Evolutionary conservation across 2,888 invertebrate species (phyloP).

Genomic region (Chaetogeoica ovagalla): DNA sequence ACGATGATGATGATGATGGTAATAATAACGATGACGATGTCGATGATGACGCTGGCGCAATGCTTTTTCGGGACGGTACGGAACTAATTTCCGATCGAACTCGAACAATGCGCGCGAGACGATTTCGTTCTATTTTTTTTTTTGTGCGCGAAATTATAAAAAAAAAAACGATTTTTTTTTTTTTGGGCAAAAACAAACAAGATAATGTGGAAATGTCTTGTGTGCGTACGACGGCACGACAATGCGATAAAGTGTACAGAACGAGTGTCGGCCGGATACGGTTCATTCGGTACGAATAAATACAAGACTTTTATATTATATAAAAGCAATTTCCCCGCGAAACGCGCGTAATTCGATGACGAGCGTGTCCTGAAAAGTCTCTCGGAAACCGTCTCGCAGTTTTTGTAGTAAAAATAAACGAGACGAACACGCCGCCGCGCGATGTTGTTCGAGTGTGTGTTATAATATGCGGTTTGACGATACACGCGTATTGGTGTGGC

Average conservation of each 20-base stretch:
- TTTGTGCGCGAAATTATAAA: slow-evolving; percentile 19
- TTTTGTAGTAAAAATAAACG: no score
- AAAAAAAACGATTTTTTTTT: slow-evolving; percentile 28
- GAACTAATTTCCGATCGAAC: slow-evolving; percentile 50
- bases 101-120: slow-evolving; percentile 28
- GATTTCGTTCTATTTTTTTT: neutral
- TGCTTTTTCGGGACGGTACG: slow-evolving; percentile 14
- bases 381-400: no score
- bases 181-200: slow-evolving; percentile 35
- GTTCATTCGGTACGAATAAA: slow-evolving; percentile 25
- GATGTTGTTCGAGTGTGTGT: no score
- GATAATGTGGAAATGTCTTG: neutral
- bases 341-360: slow-evolving; percentile 1
- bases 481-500: no score
- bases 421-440: no score
- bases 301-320: neutral
- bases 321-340: slow-evolving; percentile 22
- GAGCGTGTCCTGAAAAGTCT: neutral
- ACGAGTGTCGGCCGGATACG: slow-evolving; percentile 24
- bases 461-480: no score
- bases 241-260: neutral
- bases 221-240: neutral
- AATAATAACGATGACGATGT: neutral
- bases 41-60: neutral
- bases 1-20: neutral